Base-by-base conservation (phyloP, 2,797 vertebrate genomes). In the Sebastes alutus region DNA sequence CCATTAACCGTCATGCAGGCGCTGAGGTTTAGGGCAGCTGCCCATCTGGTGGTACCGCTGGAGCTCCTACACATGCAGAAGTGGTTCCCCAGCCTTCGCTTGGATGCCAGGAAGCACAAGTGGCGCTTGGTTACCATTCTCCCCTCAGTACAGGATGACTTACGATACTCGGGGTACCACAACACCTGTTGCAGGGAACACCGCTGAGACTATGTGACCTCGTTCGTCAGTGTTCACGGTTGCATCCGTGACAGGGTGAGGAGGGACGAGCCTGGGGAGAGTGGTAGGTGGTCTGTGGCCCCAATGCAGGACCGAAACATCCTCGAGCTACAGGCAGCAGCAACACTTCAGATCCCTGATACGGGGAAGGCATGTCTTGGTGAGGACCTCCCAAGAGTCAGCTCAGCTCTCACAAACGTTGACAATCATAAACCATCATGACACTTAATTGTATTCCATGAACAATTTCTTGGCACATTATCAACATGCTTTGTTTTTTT, bases 361-460 rank as follows among this genome's bases (percentile, higher is more conserved):
- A 46, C 16, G 7, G 42, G 42, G 7, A 46, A 8, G 16, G 42
- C 42, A 46, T 46, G 42, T 20, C 16, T 46, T 18, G 42, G 7
- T 46, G 42, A 46, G 42, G 42, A 46, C 16, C 27, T 82, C 82
- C 72, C 71, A 25, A 66, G 72, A 88, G 84, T 78, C 25, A 25
- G 38, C 68, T 83, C 67, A 72, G 71, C 68, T 76, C 67, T 73
- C 46, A 65, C 72, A 70, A 54, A 72, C 18, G 59, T 29, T 78
- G 80, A 68, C 77, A 78, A 27, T 55, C 63, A 73, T 66, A 56
- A 72, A 78, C 68, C 60, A 60, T 73, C 61, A 77, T 64, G 67
- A 85, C 74, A 85, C 68, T 84, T 77, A 5, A 75, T 77, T 78
- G 64, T 78, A 22, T 71, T 72, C 64, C 46, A 77, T 68, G 67